phyloP scores from a whole-genome alignment of 1,140 invertebrate genomes.

The Monochamus saltuarius region DNA sequence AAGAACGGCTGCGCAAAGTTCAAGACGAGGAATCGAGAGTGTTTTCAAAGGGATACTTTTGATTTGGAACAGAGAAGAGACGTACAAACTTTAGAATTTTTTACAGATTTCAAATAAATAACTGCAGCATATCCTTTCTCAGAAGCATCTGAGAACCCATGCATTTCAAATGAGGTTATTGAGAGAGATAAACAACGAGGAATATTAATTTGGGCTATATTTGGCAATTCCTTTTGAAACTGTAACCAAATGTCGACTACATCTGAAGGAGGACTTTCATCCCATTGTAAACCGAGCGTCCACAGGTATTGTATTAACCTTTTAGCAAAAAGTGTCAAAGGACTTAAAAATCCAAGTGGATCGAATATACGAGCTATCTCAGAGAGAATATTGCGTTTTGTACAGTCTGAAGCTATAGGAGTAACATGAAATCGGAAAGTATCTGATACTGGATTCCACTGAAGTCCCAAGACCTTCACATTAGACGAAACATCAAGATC shows the following conservation, averaged over 20 bases:
- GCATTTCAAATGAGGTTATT: conserved; percentile 26
- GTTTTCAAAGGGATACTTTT: conserved; percentile 44
- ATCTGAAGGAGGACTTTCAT: conserved; percentile 35
- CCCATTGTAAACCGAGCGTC: conserved; percentile 42
- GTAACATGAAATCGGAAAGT: not conserved
- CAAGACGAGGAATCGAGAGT: conserved; percentile 49
- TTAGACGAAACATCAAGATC: not conserved
- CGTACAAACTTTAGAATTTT: not conserved
- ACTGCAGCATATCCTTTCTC: conserved; percentile 33
- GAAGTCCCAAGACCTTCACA: conserved; percentile 10
- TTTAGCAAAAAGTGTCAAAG: conserved; percentile 42
- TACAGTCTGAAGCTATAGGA: conserved; percentile 13
- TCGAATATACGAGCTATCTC: conserved; percentile 42
- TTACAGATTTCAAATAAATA: not conserved
- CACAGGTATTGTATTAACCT: conserved; percentile 46
- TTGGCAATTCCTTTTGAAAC: conserved; percentile 6
- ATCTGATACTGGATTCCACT: conserved; percentile 6
- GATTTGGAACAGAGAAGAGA: conserved; percentile 35
- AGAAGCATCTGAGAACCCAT: conserved; percentile 45
- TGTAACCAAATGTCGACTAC: conserved; percentile 34
- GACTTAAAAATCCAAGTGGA: conserved; percentile 45
- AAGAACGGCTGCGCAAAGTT: conserved; percentile 49
- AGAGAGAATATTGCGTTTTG: conserved; percentile 42
- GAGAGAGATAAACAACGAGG: not conserved
- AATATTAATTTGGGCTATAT: not conserved